Conservation (phyloP, 2,888 invertebrate genomes). For the Ormyrus pomaceus region DNA sequence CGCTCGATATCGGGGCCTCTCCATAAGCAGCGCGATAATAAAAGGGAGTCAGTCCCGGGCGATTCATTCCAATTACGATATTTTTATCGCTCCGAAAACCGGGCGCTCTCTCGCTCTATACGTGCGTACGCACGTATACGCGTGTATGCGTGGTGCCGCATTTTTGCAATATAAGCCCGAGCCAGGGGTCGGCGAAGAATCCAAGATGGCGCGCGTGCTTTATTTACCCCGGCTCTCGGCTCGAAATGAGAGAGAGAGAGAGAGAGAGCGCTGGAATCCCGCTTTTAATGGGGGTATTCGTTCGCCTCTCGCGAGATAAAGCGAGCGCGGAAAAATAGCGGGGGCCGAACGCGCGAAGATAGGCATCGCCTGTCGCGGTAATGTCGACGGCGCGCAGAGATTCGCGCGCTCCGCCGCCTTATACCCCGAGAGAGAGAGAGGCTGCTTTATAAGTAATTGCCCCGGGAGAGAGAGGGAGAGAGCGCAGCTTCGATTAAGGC, state of each 20-base stretch:
- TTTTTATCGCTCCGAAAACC: constrained; percentile 50
- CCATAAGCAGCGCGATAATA: too few species aligned
- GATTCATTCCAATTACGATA: constrained; percentile 59
- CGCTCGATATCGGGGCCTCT: too few species aligned
- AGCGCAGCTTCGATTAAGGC: constrained; percentile 23
- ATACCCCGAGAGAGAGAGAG: background rate
- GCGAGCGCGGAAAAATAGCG: constrained; percentile 44
- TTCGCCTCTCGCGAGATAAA: constrained; percentile 59
- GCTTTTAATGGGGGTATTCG: constrained; percentile 72
- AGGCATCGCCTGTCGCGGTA: constrained; percentile 26
- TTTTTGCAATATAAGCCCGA: constrained; percentile 70
- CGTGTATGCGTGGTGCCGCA: constrained; percentile 58
- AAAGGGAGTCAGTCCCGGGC: background rate
- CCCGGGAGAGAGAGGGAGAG: background rate
- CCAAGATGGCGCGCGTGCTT: constrained; percentile 72
- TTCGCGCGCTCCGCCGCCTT: background rate
- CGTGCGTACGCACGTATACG: constrained; percentile 38
- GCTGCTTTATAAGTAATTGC: constrained; percentile 1
- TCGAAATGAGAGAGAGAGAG: constrained; percentile 61
- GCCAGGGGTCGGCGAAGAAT: constrained; percentile 71
- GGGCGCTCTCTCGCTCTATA: background rate
- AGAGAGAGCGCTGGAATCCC: constrained; percentile 70
- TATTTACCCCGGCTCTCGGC: constrained; percentile 64
- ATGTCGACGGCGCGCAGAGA: constrained; percentile 16
- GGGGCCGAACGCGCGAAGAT: constrained; percentile 46